Conservation (phyloP, 2,113 vertebrate species). For the Gulo gulo region DNA sequence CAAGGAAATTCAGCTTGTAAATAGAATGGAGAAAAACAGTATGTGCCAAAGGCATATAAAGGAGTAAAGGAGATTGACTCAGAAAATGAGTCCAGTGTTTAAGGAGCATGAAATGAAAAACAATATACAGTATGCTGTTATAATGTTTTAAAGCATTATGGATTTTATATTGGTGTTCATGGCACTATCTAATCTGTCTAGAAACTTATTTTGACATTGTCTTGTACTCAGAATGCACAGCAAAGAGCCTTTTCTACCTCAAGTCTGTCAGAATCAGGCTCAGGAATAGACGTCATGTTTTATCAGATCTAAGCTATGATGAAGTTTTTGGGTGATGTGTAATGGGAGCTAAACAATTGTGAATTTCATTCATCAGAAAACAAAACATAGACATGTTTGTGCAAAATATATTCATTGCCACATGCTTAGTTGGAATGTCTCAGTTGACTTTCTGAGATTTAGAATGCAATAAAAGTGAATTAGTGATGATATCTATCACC, state of each 20-base stretch:
- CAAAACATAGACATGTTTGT: neutral
- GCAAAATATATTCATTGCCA: neutral
- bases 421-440: neutral
- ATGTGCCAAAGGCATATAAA: conserved; percentile 29
- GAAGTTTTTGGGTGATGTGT: neutral
- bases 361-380: neutral
- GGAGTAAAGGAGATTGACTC: conserved; percentile 49
- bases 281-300: neutral
- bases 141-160: conserved; percentile 46
- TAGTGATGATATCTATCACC: neutral
- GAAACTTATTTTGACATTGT: conserved; percentile 44
- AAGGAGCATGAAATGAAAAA: conserved; percentile 65
- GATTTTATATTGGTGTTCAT: conserved; percentile 49
- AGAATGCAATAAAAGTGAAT: neutral
- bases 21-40: neutral
- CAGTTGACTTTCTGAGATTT: neutral
- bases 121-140: neutral
- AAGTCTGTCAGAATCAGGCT: neutral
- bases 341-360: neutral
- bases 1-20: conserved; percentile 38
- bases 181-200: conserved; percentile 36
- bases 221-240: neutral
- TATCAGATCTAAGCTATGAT: neutral
- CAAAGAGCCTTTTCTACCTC: neutral
- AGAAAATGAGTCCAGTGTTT: conserved; percentile 57